Evolutionary conservation across 1,140 invertebrate genomes (phyloP).

Genomic region (Calephelis virginiensis): DNA sequence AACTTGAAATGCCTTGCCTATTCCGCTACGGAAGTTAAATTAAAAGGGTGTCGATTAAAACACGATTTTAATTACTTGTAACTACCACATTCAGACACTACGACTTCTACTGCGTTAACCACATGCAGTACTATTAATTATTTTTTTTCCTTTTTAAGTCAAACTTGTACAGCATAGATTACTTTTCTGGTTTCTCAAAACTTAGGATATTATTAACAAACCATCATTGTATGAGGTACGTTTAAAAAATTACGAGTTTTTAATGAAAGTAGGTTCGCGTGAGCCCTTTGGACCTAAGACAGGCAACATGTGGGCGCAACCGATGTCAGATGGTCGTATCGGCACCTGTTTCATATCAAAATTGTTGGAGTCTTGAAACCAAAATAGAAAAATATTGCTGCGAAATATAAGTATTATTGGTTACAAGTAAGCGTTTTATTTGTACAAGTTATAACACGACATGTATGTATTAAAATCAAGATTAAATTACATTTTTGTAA

Average conservation of each 20-base stretch:
- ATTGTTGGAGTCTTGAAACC: background rate
- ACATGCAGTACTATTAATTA: background rate
- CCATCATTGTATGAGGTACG: constrained; percentile 19
- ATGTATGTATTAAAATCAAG: too few species aligned
- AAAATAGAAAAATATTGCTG: background rate
- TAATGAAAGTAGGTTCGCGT: constrained; percentile 42
- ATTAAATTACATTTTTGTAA: too few species aligned
- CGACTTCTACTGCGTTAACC: constrained; percentile 9
- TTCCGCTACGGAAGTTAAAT: constrained; percentile 41
- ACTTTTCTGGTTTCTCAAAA: background rate
- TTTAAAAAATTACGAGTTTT: constrained; percentile 18
- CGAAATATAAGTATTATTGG: too few species aligned
- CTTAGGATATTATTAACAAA: background rate
- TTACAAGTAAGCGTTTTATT: too few species aligned
- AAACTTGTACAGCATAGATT: constrained; percentile 15
- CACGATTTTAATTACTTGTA: constrained; percentile 54
- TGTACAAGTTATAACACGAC: too few species aligned
- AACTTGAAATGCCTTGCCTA: constrained; percentile 39
- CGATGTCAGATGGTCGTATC: constrained; percentile 58
- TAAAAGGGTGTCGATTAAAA: constrained; percentile 48
- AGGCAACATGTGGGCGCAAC: constrained; percentile 63
- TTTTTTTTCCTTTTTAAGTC: background rate
- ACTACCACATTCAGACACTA: constrained; percentile 38
- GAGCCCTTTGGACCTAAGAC: constrained; percentile 27
- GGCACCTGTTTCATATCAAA: constrained; percentile 7